Percentiles rank a stretch among this genome's conserved stretches.
These are phyloP conservation scores for Seriola quinqueradiata DNA, from an alignment of 2,113 vertebrate species.

Conservation along the genomic window DNA sequence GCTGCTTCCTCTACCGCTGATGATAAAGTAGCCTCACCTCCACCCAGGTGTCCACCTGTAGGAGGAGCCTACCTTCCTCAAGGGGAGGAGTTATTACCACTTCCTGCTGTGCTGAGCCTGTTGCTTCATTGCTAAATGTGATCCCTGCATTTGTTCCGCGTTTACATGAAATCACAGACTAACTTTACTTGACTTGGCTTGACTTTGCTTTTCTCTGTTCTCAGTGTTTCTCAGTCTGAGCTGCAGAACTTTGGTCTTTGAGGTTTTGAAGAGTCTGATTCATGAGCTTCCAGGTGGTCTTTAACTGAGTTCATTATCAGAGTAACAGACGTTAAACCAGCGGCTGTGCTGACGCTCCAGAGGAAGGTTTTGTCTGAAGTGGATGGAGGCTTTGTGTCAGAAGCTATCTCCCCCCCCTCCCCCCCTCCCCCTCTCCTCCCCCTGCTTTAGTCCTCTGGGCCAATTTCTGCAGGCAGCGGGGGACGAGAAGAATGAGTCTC, in stretches of 20 bases:
- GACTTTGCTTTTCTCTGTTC: neutral
- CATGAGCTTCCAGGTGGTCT: conserved; percentile 30
- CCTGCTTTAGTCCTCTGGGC: conserved; percentile 63
- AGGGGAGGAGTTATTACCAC: neutral
- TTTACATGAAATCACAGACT: neutral
- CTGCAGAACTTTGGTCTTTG: neutral
- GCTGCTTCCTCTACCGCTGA: neutral
- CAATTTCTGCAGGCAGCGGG: conserved; percentile 68
- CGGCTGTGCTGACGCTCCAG: conserved; percentile 42
- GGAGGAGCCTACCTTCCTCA: no score
- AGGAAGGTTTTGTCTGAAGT: conserved; percentile 47
- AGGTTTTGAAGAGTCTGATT: conserved; percentile 15
- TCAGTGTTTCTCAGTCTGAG: neutral
- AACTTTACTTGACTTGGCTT: no score
- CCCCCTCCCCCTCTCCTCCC: conserved; percentile 20
- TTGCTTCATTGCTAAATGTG: neutral
- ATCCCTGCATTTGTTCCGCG: neutral
- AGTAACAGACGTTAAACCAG: conserved; percentile 61
- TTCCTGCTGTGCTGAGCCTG: neutral
- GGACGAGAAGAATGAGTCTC: conserved; percentile 58
- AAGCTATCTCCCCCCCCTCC: conserved; percentile 6
- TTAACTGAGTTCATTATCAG: conserved; percentile 46
- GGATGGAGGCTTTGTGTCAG: conserved; percentile 50
- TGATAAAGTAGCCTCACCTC: neutral
- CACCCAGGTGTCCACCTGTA: neutral